Base-by-base conservation (phyloP, 2,113 vertebrate species). In the Ardeotis arabs region DNA sequence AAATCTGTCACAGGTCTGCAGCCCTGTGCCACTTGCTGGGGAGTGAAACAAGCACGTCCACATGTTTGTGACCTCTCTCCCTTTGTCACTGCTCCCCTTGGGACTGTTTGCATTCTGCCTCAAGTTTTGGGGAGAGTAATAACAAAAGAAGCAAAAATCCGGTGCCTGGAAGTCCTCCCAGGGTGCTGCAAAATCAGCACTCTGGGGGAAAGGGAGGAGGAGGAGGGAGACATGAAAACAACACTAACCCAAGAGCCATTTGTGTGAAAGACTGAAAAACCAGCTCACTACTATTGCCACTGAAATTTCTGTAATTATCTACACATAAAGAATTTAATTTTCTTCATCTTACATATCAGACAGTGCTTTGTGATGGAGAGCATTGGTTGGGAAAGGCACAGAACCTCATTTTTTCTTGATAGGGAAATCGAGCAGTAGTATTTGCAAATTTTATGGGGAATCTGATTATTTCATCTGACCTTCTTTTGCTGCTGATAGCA, bases 11-110 rank as follows among this genome's bases (percentile, higher is more conserved):
- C 16, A 41, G 35, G 19, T 73, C 60, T 72, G 44, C 56, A 84
- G 69, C 33, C 20, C 37, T 39, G 6, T 74, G 35, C 25, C n/a
- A 6, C 22, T n/a, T 44, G 8, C 39, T 74, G 52, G 11, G 24
- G 21, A 52, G 55, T 14, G 44, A 72, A 84, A 41, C 15, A 62
- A 37, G 6, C 7, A 31, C 0, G 0, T 31, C 52, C 3, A 1
- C 5, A 3, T 21, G 4, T 33, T 84, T 72, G 21, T 64, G 24
- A 72, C 39, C 18, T 56, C 37, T 53, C 21, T 60, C 10, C 10
- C 9, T 25, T 44, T 52, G 24, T 17, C 28, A 9, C 39, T 24
- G 44, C 52, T 81, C 9, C 14, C 35, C 28, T 39, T 27, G 52
- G 33, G 28, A 58, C 20, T 45, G 5, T 77, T 55, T 81, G 7